Base-by-base conservation (phyloP, 2,888 invertebrate species). In the Nomada lathburiana region DNA sequence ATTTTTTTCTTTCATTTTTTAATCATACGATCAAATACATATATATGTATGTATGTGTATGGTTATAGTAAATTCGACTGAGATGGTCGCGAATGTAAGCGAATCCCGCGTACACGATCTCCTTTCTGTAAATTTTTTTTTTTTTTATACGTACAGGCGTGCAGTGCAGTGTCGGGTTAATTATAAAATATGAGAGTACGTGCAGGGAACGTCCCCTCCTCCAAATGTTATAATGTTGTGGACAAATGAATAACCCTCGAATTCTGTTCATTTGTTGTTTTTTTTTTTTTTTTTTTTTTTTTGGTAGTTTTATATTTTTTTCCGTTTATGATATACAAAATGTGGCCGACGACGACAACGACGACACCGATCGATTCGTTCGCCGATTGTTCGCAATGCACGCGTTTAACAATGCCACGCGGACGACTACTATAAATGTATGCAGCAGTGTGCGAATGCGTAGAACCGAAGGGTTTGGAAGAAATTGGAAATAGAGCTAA, bases 351-450 rank as follows among this genome's bases (percentile, higher is more conserved):
- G 47, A 29, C 64, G 59, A 55, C 26, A 2, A 26, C 52, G 52
- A 47, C 65, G 59, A 60, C 42, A 36, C 50, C 55, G 23, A 69
- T 69, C 42, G 55, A 62, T 70, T 44, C 67, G 62, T 63, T 67
- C 44, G 63, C 67, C 53, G 52, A 67, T 72, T 71, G 18, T 47
- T 70, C 70, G 83, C 77, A 71, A 64, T 68, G 77, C 78, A 71
- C 47, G 62, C 76, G 47, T 55, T 55, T 11, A 20, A 78, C 70
- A 55, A 70, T 64, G 74, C 77, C 74, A 75, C 75, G 50, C 20
- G 68, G 68, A 74, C 57, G 60, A 76, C 63, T 68, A 29, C 18
- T 44, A 57, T 23, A 36, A 16, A 52, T 64, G 29, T 52, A 55
- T 23, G 64, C 20, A 20, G 29, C 57, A 20, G 20, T 53, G 52